These are phyloP conservation scores for Drosophila neocordata DNA, from an alignment of 1,140 invertebrate genomes.

Conservation along the genomic window DNA sequence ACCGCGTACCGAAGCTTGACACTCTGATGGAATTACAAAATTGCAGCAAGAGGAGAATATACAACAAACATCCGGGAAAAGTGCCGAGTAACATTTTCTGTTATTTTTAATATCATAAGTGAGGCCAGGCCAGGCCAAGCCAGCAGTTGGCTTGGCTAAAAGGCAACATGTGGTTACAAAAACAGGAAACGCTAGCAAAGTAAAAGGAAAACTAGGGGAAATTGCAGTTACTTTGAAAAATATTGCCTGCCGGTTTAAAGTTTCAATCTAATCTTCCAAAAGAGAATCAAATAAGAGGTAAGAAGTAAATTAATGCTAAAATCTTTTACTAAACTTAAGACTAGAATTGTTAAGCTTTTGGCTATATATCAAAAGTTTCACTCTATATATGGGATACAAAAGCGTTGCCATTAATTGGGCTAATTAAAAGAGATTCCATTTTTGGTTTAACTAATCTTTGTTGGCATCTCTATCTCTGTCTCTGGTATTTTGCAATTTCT, in stretches of 20 bases:
- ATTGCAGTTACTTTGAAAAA: not conserved
- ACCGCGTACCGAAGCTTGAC: constrained; percentile 30
- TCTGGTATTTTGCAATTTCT: constrained; percentile 48
- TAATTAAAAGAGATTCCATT: constrained; percentile 48
- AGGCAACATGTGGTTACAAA: constrained; percentile 54
- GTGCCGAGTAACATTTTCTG: not conserved
- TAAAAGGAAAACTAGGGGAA: constrained; percentile 13
- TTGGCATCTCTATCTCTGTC: not conserved
- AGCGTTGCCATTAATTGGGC: constrained; percentile 52
- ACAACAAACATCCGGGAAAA: not conserved
- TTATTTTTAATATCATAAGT: constrained; percentile 73
- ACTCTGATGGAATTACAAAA: constrained; percentile 36
- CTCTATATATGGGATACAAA: constrained; percentile 37
- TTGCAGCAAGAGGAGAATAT: not conserved
- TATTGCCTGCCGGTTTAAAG: not conserved
- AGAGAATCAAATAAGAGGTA: no score
- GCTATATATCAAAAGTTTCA: constrained; percentile 13
- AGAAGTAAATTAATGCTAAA: not conserved
- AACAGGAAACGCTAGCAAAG: constrained; percentile 25
- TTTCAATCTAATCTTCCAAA: not conserved
- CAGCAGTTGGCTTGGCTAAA: no score
- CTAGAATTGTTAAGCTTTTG: no score
- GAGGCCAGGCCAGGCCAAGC: no score
- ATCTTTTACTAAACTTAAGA: no score
- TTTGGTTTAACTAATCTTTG: constrained; percentile 11